Conservation (phyloP, 2,888 invertebrate genomes). For the Drosophila diplacantha region DNA sequence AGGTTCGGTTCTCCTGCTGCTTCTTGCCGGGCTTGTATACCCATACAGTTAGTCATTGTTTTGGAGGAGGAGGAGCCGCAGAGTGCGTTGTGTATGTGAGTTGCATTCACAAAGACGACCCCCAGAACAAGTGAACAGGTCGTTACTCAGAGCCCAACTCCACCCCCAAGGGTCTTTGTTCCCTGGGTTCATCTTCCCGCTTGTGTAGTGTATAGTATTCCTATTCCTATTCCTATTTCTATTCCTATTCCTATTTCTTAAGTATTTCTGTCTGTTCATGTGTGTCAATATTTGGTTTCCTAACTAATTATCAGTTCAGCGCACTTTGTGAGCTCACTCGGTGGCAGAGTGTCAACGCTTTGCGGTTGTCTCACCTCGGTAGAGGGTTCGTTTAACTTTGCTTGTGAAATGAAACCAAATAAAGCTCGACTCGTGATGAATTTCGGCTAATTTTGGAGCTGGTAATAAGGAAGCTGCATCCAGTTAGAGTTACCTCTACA, state of each 20-base stretch:
- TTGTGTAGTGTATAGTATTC: slow-evolving; percentile 8
- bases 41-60: slow-evolving; percentile 44
- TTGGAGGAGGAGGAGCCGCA: slow-evolving; percentile 13
- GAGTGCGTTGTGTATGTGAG: slow-evolving; percentile 10
- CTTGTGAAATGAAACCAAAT: slow-evolving; percentile 43
- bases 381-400: slow-evolving; percentile 68
- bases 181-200: slow-evolving; percentile 1
- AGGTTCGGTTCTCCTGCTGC: slow-evolving; percentile 37
- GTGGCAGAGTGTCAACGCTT: slow-evolving; percentile 52
- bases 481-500: neutral
- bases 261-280: slow-evolving; percentile 56
- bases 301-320: slow-evolving; percentile 73
- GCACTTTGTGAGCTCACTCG: slow-evolving; percentile 48
- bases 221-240: slow-evolving; percentile 10
- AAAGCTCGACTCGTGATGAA: slow-evolving; percentile 10
- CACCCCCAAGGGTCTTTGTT: slow-evolving; percentile 5
- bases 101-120: slow-evolving; percentile 41
- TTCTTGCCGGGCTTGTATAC: slow-evolving; percentile 11
- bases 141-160: slow-evolving; percentile 17
- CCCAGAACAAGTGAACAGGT: slow-evolving; percentile 24
- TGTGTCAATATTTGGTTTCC: slow-evolving; percentile 67
- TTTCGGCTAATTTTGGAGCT: slow-evolving; percentile 9
- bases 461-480: slow-evolving; percentile 18
- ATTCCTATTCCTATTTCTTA: slow-evolving; percentile 1
- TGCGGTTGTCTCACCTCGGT: slow-evolving; percentile 41